Percentiles rank a stretch among this genome's conserved stretches.
Conservation (phyloP, 2,888 invertebrate genomes). For the Temnothorax rugatulus region DNA sequence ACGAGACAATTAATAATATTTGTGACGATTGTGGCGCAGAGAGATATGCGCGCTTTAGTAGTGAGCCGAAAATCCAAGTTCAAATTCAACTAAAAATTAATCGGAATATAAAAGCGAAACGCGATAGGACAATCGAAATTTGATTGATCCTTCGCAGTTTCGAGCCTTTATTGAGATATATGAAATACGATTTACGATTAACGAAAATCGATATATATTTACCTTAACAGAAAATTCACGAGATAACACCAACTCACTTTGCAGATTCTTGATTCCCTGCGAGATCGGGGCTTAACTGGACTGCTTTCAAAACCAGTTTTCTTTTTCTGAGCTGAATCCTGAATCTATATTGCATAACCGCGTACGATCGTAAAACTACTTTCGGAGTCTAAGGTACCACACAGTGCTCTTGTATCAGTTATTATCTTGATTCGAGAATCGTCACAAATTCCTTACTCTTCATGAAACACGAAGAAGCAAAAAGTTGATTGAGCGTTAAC, state of each 20-base stretch:
- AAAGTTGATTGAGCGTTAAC: too few relatives aligned
- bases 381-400: background rate
- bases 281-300: background rate
- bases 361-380: background rate
- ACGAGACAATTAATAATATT: too few relatives aligned
- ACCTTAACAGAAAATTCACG: background rate
- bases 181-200: background rate
- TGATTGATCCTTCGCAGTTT: background rate
- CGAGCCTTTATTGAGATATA: background rate
- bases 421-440: background rate
- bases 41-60: too few relatives aligned
- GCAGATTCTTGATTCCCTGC: background rate
- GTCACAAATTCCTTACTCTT: too few relatives aligned
- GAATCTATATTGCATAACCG: slow-evolving; percentile 7
- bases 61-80: background rate
- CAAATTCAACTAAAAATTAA: too few relatives aligned
- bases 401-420: background rate
- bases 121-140: background rate
- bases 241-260: background rate
- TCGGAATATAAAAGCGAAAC: too few relatives aligned
- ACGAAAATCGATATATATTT: background rate
- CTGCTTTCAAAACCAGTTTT: slow-evolving; percentile 25
- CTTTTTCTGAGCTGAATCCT: background rate
- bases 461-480: too few relatives aligned
- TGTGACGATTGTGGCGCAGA: too few relatives aligned